Evolutionary conservation across 2,888 invertebrate genomes (phyloP).

Genomic region (Lypha dubia): DNA sequence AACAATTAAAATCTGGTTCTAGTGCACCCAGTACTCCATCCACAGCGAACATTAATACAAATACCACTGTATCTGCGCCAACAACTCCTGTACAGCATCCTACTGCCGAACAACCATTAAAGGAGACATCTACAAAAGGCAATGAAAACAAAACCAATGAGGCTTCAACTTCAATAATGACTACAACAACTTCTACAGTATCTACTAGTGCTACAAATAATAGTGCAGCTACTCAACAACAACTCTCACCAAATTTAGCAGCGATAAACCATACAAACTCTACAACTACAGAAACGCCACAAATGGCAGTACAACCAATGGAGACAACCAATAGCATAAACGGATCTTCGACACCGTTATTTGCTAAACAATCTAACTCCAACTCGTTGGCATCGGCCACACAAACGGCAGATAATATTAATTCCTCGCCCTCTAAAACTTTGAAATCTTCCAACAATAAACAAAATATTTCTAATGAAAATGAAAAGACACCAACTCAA

Average conservation of each 20-base stretch:
- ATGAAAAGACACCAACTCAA: constrained; percentile 44
- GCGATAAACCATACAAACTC: constrained; percentile 44
- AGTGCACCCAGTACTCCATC: constrained; percentile 68
- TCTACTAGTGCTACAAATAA: constrained; percentile 13
- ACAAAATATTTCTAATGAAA: constrained; percentile 43
- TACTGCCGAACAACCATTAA: constrained; percentile 21
- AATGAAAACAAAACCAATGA: constrained; percentile 65
- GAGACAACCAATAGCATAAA: constrained; percentile 66
- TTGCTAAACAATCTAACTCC: constrained; percentile 49
- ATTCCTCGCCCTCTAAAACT: constrained; percentile 34
- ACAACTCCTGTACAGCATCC: constrained; percentile 39
- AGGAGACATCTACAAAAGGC: constrained; percentile 68
- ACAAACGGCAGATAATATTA: constrained; percentile 37
- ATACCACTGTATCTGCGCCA: constrained; percentile 29
- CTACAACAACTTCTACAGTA: constrained; percentile 24
- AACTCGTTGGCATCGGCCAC: constrained; percentile 47
- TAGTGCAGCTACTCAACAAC: constrained; percentile 20
- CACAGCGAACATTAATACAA: constrained; percentile 26
- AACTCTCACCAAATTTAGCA: constrained; percentile 64
- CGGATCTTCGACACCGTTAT: constrained; percentile 70
- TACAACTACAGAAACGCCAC: constrained; percentile 44
- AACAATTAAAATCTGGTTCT: constrained; percentile 63
- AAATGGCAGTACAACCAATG: constrained; percentile 60
- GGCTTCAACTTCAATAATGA: constrained; percentile 26
- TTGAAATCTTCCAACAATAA: constrained; percentile 39